phyloP scores from a whole-genome alignment of 2,113 vertebrate species.

The Felis chaus region DNA sequence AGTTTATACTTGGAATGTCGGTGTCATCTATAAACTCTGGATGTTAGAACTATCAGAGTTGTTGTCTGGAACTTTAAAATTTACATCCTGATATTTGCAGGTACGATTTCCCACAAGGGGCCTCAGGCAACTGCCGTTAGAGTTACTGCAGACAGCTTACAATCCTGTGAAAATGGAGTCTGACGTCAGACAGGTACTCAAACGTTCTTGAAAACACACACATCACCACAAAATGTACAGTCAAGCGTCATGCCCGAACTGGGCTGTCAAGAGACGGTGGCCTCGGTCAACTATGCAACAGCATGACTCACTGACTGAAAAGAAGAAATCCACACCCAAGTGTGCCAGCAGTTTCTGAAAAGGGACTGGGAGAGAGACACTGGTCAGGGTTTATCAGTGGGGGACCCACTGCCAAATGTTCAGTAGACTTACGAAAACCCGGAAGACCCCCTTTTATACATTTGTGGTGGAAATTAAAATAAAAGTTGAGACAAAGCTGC shows the following conservation, averaged over 20 bases:
- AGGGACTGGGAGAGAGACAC: not conserved
- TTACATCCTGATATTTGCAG: not conserved
- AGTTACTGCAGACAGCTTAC: not conserved
- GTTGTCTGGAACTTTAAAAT: not conserved
- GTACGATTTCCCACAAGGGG: not conserved
- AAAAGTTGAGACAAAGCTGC: not conserved
- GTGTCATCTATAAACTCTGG: not conserved
- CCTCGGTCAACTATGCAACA: not conserved
- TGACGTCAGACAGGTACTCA: not conserved
- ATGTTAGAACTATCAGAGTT: not conserved
- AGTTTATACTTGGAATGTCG: not conserved
- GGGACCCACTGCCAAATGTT: not conserved
- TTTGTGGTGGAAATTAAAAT: not conserved
- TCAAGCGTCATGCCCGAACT: not conserved
- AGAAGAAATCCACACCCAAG: not conserved
- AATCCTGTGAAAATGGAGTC: not conserved
- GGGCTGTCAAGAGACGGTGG: not conserved
- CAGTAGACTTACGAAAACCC: not conserved
- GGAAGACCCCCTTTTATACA: not conserved
- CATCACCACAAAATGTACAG: not conserved
- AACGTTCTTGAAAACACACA: not conserved
- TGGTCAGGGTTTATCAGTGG: too few relatives aligned
- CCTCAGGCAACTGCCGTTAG: not conserved
- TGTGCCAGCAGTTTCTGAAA: not conserved
- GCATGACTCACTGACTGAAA: not conserved